Base-by-base conservation (phyloP, 2,888 invertebrate species). In the Ophioninae sp. region DNA sequence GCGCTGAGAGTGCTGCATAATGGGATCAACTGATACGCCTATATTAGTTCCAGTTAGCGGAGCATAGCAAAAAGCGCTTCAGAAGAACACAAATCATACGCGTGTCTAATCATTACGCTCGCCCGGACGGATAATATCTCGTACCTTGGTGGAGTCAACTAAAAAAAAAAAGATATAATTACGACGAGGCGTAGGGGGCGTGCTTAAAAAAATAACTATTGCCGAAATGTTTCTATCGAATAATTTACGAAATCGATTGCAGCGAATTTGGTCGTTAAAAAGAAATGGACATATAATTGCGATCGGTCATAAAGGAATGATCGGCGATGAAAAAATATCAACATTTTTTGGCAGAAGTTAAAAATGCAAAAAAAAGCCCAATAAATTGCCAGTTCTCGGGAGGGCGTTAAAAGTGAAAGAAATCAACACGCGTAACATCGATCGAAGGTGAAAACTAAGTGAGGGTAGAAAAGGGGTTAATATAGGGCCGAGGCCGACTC, bases 351-450 rank as follows among this genome's bases (percentile, higher is more conserved):
- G 3, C 0, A 10, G 7, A 13, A 44, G 44, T 13, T 13, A 10
- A 44, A 0, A 44, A 10, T 44, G 44, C 44, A 10, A 44, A 44
- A 0, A n/a, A 17, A 17, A n/a, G 17, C 6, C 62, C 10, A 13
- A 7, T 21, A 6, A 30, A 64, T 37, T 64, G 30, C 30, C 7
- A 6, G 17, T 10, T 17, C 17, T 64, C 6, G 23, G 64, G 23
- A 17, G 23, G 30, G 8, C 2, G 37, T 23, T 13, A 62, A 64
- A 70, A 57, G 62, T 64, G 72, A 72, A 82, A 70, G 30, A 57
- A 72, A 70, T 75, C 79, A 50, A 75, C 79, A 83, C 82, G 82
- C 82, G 79, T 79, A 76, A 83, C 69, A 79, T 83, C 75, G 82
- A 83, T 79, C 82, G 70, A 21, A 50, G 57, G 57, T 73, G 56